Evolutionary conservation across 2,888 invertebrate species (phyloP).

Genomic region (Brenthis hecate): DNA sequence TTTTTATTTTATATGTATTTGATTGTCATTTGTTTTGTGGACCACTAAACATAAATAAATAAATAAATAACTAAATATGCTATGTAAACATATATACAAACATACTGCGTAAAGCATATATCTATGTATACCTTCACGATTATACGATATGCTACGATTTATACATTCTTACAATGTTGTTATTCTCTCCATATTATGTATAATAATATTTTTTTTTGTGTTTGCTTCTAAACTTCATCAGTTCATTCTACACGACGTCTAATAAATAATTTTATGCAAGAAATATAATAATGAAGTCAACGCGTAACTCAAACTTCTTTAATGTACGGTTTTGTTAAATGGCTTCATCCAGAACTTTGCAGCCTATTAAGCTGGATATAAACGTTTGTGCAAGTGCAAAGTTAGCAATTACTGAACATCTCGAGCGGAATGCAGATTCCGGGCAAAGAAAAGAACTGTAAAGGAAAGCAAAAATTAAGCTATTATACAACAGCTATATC

Average conservation of each 20-base stretch:
- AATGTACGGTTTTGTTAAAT: conserved; percentile 12
- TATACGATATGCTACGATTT: too few species aligned
- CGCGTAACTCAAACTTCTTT: conserved; percentile 9
- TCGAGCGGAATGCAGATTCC: conserved; percentile 30
- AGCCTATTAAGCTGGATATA: conserved; percentile 33
- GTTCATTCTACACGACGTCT: not conserved
- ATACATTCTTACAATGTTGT: too few species aligned
- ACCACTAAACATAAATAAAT: too few species aligned
- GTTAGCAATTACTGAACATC: conserved; percentile 35
- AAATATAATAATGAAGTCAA: not conserved
- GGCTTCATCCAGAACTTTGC: conserved; percentile 26
- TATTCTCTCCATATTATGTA: too few species aligned
- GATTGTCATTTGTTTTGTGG: too few species aligned
- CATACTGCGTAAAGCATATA: too few species aligned
- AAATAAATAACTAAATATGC: too few species aligned
- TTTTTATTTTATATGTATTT: too few species aligned
- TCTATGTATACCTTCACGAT: too few species aligned
- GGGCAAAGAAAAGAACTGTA: conserved; percentile 16
- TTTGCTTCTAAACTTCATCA: too few species aligned
- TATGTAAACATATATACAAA: not conserved
- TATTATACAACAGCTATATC: conserved; percentile 11
- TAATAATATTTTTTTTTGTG: too few species aligned
- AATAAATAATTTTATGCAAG: conserved; percentile 4
- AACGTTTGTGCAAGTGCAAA: conserved; percentile 34
- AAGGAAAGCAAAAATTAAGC: conserved; percentile 21